Evolutionary conservation across 1,140 invertebrate species (phyloP).

Genomic region (Agrilus planipennis): DNA sequence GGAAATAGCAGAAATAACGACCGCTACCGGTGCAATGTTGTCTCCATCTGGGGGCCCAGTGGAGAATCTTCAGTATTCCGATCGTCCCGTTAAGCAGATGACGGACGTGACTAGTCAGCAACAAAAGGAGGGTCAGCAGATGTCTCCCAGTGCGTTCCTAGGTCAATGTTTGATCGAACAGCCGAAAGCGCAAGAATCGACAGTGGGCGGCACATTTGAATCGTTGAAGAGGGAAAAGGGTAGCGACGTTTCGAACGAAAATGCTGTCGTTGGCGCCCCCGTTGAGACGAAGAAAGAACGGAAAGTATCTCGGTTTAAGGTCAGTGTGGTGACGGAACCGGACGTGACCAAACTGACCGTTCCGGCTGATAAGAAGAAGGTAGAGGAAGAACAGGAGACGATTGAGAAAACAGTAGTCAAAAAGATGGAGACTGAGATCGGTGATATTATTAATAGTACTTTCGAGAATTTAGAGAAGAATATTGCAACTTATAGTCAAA

Average conservation of each 20-base stretch:
- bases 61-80: too few relatives aligned
- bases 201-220: constrained; percentile 8
- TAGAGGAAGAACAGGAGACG: background rate
- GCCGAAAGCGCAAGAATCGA: constrained; percentile 25
- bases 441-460: constrained; percentile 15
- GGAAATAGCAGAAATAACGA: too few relatives aligned
- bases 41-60: too few relatives aligned
- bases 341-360: constrained; percentile 24
- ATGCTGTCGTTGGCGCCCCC: constrained; percentile 3
- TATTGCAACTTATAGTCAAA: constrained; percentile 10
- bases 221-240: background rate
- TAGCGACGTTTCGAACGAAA: constrained; percentile 4
- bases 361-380: constrained; percentile 8
- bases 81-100: too few relatives aligned
- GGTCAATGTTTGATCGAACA: constrained; percentile 20
- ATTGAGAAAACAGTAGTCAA: background rate
- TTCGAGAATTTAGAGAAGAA: constrained; percentile 15
- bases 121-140: too few relatives aligned
- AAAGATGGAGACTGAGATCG: constrained; percentile 9
- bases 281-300: constrained; percentile 19
- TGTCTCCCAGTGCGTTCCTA: too few relatives aligned
- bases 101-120: too few relatives aligned
- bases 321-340: constrained; percentile 32
- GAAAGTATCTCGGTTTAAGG: constrained; percentile 29
- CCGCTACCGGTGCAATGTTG: too few relatives aligned